Conservation (phyloP, 2,113 vertebrate genomes). For the western clawed frog (Xenopus tropicalis) region DNA sequence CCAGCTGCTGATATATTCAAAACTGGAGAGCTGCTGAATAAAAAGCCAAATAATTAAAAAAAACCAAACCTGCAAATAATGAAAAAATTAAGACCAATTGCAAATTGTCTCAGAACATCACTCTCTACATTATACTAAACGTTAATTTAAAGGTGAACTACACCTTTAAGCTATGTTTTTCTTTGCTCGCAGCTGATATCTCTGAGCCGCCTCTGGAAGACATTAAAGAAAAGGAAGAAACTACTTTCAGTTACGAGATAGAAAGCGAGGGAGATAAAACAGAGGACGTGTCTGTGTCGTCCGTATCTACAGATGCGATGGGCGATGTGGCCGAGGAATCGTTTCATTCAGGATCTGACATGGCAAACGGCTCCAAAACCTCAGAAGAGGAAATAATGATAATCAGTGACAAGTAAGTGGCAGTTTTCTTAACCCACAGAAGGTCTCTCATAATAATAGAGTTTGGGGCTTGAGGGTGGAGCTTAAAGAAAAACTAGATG, state of each 20-base stretch:
- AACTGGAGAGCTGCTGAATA: too few relatives aligned
- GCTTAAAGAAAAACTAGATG: too few relatives aligned
- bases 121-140: too few relatives aligned
- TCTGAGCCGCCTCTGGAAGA: constrained; percentile 72
- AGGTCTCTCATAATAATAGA: too few relatives aligned
- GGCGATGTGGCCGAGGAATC: constrained; percentile 24
- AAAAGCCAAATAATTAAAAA: too few relatives aligned
- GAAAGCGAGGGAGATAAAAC: constrained; percentile 47
- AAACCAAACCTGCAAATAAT: too few relatives aligned
- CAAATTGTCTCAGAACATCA: too few relatives aligned
- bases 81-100: too few relatives aligned
- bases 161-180: background rate
- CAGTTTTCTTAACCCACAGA: too few relatives aligned
- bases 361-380: constrained; percentile 50
- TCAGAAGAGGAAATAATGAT: constrained; percentile 56
- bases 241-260: constrained; percentile 47
- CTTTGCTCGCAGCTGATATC: background rate
- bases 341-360: constrained; percentile 39
- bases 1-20: too few relatives aligned
- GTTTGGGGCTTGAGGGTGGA: too few relatives aligned
- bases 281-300: constrained; percentile 56
- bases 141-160: too few relatives aligned
- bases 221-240: constrained; percentile 84
- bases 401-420: constrained; percentile 69
- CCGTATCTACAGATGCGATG: constrained; percentile 46